phyloP scores from a whole-genome alignment of 1,140 invertebrate species.

The Temnothorax nylanderi region DNA sequence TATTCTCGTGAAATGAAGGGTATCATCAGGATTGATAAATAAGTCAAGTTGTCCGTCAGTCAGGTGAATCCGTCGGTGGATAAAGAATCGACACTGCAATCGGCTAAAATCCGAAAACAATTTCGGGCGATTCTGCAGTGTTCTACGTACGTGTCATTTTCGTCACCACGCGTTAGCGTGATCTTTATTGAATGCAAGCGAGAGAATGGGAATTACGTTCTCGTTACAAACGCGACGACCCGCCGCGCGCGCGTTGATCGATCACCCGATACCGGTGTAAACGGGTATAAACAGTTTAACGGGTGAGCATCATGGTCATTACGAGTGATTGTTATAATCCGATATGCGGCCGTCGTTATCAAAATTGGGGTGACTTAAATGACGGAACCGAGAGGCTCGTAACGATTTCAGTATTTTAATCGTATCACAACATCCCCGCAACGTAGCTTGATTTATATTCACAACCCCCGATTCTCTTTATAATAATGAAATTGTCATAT shows the following conservation, averaged over 20 bases:
- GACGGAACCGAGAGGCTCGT: conserved; percentile 45
- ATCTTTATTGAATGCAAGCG: conserved; percentile 62
- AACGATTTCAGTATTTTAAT: conserved; percentile 55
- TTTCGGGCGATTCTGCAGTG: background rate
- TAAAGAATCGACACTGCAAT: conserved; percentile 12
- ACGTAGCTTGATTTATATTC: conserved; percentile 17
- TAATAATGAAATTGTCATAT: conserved; percentile 35
- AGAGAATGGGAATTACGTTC: conserved; percentile 62
- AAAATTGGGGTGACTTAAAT: conserved; percentile 63
- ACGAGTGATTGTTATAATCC: conserved; percentile 63
- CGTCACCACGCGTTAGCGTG: conserved; percentile 56
- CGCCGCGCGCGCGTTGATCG: conserved; percentile 57
- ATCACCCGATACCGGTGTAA: conserved; percentile 59
- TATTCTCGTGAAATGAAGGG: background rate
- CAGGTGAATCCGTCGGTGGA: background rate
- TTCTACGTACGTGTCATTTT: conserved; percentile 46
- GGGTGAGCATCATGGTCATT: conserved; percentile 60
- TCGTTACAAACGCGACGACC: conserved; percentile 56
- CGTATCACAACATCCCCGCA: conserved; percentile 17
- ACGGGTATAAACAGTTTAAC: conserved; percentile 63
- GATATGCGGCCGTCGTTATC: conserved; percentile 59
- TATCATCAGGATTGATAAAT: background rate
- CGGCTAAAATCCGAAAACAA: conserved; percentile 40
- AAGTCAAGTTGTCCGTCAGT: conserved; percentile 7
- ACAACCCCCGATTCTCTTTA: background rate